Conservation (phyloP, 2,797 vertebrate species). For the Falco naumanni region DNA sequence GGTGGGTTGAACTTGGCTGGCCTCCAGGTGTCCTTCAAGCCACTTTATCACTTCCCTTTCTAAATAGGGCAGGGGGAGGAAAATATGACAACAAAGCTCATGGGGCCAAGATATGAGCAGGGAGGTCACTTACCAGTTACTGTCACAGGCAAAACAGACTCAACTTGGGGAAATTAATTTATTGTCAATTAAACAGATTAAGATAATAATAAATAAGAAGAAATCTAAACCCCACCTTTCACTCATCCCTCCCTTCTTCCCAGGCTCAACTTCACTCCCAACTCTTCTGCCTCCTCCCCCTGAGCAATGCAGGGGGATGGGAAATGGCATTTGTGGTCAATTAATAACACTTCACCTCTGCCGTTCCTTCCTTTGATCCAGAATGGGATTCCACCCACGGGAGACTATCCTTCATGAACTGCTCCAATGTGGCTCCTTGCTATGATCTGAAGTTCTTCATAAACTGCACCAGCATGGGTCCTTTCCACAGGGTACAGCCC, state of each 20-base stretch:
- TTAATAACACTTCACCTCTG: background rate
- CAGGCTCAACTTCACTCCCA: background rate
- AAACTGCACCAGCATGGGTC: background rate
- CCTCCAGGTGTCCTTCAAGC: background rate
- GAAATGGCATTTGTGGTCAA: background rate
- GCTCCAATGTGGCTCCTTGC: background rate
- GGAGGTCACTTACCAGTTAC: background rate
- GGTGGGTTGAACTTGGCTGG: background rate
- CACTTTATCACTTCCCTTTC: background rate
- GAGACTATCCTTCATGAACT: background rate
- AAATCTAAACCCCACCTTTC: background rate
- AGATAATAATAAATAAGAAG: background rate
- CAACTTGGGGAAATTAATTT: background rate
- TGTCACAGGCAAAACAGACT: background rate
- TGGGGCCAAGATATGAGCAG: background rate
- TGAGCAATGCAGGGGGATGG: background rate
- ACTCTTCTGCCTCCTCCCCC: background rate
- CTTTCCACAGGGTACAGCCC: background rate
- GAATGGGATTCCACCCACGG: rapidly evolving
- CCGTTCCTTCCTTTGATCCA: background rate
- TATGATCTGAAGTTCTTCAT: background rate
- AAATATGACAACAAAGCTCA: background rate
- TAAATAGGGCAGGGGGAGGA: background rate
- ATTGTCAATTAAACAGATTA: background rate
- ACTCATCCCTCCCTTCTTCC: background rate